Base-by-base conservation (phyloP, 2,113 vertebrate genomes). In the Polypterus senegalus region DNA sequence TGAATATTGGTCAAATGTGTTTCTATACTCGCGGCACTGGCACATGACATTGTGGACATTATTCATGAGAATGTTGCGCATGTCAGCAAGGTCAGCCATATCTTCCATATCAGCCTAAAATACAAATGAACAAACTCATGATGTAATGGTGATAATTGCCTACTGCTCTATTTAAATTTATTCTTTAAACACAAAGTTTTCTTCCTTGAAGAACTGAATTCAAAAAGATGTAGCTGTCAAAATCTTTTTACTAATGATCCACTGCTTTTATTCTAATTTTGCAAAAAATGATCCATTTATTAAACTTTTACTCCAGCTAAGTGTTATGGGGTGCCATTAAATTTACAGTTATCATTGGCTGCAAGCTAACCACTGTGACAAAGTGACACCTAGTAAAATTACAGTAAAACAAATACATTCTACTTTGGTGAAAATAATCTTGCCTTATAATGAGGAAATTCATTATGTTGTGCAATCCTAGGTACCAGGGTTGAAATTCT, bases 371-470 rank as follows among this genome's bases (percentile, higher is more conserved):
- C 27, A 27, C 27, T 27, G 27, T 27, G 27, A 27, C 27, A 27
- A 27, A 27, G 27, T 27, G 27, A 27, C 27, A 27, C 27, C 27
- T 27, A 27, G 27, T 27, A 27, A 27, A 27, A 27, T 27, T 27
- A 27, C 27, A 27, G 27, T 27, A 27, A 27, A 27, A 27, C 27
- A 27, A 27, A 27, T 27, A 27, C 27, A 27, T 27, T 27, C 27
- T 27, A 27, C 27, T 27, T 27, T 27, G 27, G 2, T 27, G 27
- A 27, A 27, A 27, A 27, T 43, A 27, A 53, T 3, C 8, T 48
- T 85, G 97, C 94, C 94, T 97, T 93, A 69, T 97, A 99, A 75
- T 94, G 85, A 9, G 76, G 79, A 58, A 62, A 80, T 9, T 67
- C 61, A 0, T 65, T 74, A 63, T 86, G 77, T 46, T 74, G 4